These are phyloP conservation scores for Sitodiplosis mosellana DNA, from an alignment of 1,140 invertebrate genomes.

Conservation along the genomic window DNA sequence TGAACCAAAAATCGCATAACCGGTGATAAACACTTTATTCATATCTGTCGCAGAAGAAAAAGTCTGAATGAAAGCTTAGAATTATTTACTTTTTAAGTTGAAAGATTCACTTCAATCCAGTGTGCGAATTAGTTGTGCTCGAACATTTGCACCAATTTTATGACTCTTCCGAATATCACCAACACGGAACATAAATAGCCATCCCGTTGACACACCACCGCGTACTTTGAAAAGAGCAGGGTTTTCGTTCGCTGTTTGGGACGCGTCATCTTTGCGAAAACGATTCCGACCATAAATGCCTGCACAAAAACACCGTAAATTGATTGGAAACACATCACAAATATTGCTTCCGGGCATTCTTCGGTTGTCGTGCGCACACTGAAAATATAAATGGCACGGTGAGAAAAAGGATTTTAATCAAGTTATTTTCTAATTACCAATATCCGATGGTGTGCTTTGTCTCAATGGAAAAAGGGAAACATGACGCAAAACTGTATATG, in stretches of 20 bases:
- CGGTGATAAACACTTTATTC: too few species aligned
- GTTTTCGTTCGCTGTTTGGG: constrained; percentile 95
- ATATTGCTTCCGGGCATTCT: constrained; percentile 89
- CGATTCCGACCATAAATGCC: constrained; percentile 80
- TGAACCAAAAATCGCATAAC: too few species aligned
- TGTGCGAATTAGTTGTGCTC: constrained; percentile 89
- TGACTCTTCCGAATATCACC: constrained; percentile 97
- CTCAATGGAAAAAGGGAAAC: constrained; percentile 81
- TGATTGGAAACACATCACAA: constrained; percentile 94
- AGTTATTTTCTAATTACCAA: too few species aligned
- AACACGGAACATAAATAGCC: constrained; percentile 88
- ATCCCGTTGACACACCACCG: constrained; percentile 80
- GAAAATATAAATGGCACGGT: too few species aligned
- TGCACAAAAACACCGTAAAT: constrained; percentile 88
- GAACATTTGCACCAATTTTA: constrained; percentile 81
- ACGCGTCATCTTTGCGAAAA: constrained; percentile 89
- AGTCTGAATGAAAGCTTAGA: too few species aligned
- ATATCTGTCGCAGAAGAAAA: too few species aligned
- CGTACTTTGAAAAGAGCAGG: constrained; percentile 83
- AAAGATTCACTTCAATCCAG: too few species aligned
- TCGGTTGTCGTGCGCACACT: constrained; percentile 50
- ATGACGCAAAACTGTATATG: constrained; percentile 65
- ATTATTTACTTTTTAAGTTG: too few species aligned
- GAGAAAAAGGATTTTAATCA: too few species aligned
- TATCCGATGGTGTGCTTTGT: constrained; percentile 84